Evolutionary conservation across 2,113 vertebrate species (phyloP).

Genomic region (Coregonus clupeaformis): DNA sequence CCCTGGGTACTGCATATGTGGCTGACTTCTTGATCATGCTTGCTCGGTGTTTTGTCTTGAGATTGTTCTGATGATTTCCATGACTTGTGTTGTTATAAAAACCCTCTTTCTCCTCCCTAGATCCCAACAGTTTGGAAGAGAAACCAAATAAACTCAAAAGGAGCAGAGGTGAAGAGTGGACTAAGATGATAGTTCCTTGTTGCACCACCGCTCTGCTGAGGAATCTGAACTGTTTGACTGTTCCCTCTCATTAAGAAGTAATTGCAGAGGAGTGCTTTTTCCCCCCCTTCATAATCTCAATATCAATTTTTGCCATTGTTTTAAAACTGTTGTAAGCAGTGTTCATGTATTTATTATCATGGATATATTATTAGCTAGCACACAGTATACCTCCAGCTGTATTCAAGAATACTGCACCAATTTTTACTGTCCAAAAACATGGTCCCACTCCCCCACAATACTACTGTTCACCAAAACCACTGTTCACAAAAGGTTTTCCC

Average conservation of each 20-base stretch:
- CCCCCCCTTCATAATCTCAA: neutral
- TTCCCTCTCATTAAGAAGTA: neutral
- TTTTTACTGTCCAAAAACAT: neutral
- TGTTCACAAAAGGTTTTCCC: no score
- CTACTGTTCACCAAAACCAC: no score
- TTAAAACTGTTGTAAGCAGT: neutral
- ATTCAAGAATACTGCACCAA: neutral
- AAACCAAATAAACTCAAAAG: conserved; percentile 68
- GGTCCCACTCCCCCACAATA: neutral
- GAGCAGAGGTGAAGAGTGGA: conserved; percentile 73
- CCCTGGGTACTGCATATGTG: neutral
- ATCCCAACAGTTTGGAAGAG: conserved; percentile 85
- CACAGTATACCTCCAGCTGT: neutral
- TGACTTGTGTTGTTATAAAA: conserved; percentile 3
- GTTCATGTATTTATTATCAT: neutral
- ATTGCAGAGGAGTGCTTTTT: neutral
- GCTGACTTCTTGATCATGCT: neutral
- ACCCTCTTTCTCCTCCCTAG: conserved; percentile 60
- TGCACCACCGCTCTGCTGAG: neutral
- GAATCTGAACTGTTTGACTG: neutral
- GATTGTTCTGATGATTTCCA: neutral
- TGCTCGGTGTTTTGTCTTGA: neutral
- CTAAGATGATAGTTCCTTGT: conserved; percentile 60
- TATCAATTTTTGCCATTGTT: neutral
- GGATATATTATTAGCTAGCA: neutral